Base-by-base conservation (phyloP, 2,113 vertebrate species). In the Quiscalus mexicanus region DNA sequence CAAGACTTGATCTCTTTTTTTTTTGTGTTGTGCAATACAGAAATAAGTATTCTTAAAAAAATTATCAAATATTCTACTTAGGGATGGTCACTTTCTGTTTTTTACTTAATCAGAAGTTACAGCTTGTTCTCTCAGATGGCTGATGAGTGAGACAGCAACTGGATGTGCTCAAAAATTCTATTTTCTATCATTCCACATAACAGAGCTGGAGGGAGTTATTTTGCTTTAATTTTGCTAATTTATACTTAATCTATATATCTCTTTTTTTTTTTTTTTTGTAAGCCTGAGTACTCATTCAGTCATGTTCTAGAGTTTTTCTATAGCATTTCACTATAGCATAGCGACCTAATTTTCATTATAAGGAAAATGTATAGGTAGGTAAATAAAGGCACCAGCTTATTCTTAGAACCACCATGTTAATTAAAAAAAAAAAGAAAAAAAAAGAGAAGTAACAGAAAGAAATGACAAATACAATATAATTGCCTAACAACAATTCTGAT, bases 381-480 rank as follows among this genome's bases (percentile, higher is more conserved):
- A 93, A 84, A 39, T 44, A 85, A 82, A 82, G 17, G 4, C 42
- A 82, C 25, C 25, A 60, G 67, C n/a, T 88, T 47, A 80, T 90
- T 90, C 78, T 86, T 80, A 91, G 86, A 81, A 79, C 67, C 67
- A 92, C 39, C 82, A 49, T 31, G 37, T 12, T 30, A 95, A 82
- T 44, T 92, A 6, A 90, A 96, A 83, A 28, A 19, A 95, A 86
- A 31, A 33, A 31, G 20, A 56, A 4, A 33, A 4, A 19, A 94
- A 89, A 86, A 87, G 63, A 93, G 16, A 75, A 96, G 30, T 10
- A 60, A 60, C n/a, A 89, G 42, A 77, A 95, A 93, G 18, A 69
- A 95, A 84, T 65, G 5, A 35, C 39, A 84, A 60, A 85, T 59
- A 75, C 11, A 87, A 76, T 64, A 45, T 58, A 95, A 87, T 78